Evolutionary conservation across 2,113 vertebrate species (phyloP).

Genomic region (Oplegnathus fasciatus): DNA sequence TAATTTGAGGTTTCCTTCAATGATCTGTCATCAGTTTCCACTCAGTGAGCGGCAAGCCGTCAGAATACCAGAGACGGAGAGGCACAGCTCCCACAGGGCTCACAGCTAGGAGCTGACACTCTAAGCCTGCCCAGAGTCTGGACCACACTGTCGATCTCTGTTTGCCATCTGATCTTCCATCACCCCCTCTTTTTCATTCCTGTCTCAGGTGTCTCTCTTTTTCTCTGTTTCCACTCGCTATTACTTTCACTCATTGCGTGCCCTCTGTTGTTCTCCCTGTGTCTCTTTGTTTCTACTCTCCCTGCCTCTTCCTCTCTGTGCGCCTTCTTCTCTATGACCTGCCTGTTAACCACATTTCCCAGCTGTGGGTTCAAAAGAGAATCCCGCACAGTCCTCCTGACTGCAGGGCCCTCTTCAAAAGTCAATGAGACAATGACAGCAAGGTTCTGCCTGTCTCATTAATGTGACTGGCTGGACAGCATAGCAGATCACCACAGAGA

Average conservation of each 20-base stretch:
- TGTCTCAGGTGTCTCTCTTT: conserved; percentile 30
- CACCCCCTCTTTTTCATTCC: conserved; percentile 1
- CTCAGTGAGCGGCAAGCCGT: conserved; percentile 58
- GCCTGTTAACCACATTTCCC: conserved; percentile 48
- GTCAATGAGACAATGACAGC: conserved; percentile 63
- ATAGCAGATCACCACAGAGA: conserved; percentile 46
- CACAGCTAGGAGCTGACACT: conserved; percentile 40
- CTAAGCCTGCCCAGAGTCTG: conserved; percentile 39
- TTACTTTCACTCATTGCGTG: conserved; percentile 7
- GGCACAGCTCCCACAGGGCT: conserved; percentile 65
- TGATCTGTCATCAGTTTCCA: conserved; percentile 67
- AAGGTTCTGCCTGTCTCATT: conserved; percentile 57
- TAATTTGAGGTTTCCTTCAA: conserved; percentile 74
- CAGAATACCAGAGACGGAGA: conserved; percentile 48
- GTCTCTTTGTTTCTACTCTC: conserved; percentile 2
- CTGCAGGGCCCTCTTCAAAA: conserved; percentile 48
- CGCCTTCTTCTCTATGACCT: conserved; percentile 32
- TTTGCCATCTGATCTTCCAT: conserved; percentile 7
- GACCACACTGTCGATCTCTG: conserved; percentile 41
- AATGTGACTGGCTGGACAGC: conserved; percentile 38
- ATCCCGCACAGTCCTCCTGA: conserved; percentile 19
- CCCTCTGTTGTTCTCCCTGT: conserved; percentile 12
- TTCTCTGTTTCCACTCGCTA: not conserved
- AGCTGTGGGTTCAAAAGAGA: conserved; percentile 38
- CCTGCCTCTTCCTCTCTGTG: conserved; percentile 2